Percentiles rank a stretch among this genome's conserved stretches.
phyloP scores from a whole-genome alignment of 2,888 invertebrate species.

The Aproaerema taeniolella region DNA sequence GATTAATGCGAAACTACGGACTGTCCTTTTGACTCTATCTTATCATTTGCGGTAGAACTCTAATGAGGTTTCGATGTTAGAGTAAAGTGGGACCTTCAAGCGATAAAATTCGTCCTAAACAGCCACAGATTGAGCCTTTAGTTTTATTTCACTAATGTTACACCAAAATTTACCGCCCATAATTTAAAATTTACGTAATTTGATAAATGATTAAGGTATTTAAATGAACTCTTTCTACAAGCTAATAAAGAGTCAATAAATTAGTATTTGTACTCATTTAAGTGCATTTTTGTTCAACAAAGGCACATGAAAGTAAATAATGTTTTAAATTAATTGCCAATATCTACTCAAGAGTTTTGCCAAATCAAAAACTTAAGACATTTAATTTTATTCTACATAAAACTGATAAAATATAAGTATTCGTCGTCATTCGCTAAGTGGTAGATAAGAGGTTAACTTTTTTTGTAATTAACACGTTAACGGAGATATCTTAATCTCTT shows the following conservation, averaged over 20 bases:
- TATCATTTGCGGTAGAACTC: slow-evolving; percentile 45
- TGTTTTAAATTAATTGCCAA: no score
- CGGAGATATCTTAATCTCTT: slow-evolving; percentile 69
- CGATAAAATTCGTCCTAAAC: neutral
- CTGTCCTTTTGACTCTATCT: slow-evolving; percentile 22
- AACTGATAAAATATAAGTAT: slow-evolving; percentile 60
- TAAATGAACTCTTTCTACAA: no score
- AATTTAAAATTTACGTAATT: no score
- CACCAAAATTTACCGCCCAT: no score
- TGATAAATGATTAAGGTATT: no score
- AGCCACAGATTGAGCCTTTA: neutral
- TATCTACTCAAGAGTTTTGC: no score
- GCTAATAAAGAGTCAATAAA: no score
- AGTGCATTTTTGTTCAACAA: no score
- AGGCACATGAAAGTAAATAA: no score
- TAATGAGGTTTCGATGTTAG: slow-evolving; percentile 51
- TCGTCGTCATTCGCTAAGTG: slow-evolving; percentile 62
- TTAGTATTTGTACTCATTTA: no score
- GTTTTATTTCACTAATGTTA: neutral
- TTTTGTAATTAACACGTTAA: slow-evolving; percentile 76
- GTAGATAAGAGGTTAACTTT: slow-evolving; percentile 57
- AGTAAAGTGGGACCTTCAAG: neutral
- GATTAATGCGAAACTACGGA: slow-evolving; percentile 16
- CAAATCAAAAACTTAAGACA: slow-evolving; percentile 16
- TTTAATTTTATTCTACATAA: slow-evolving; percentile 60